phyloP scores from a whole-genome alignment of 2,797 vertebrate species.

The Anolis apletophallus region DNA sequence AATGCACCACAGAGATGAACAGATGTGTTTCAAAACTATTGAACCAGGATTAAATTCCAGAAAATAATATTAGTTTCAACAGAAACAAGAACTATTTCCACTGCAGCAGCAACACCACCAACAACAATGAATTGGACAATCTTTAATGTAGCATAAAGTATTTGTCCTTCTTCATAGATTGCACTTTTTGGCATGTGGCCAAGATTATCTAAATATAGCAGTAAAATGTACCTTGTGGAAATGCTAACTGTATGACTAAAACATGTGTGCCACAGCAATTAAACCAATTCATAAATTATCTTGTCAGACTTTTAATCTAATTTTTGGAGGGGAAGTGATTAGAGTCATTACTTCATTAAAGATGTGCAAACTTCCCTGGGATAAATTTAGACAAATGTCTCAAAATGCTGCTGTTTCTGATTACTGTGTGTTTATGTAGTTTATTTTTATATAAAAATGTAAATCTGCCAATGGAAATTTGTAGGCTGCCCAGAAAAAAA shows the following conservation, averaged over 20 bases:
- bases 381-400: background rate
- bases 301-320: background rate
- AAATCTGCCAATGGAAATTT: background rate
- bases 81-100: background rate
- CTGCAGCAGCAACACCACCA: too few relatives aligned
- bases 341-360: background rate
- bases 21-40: background rate
- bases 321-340: background rate
- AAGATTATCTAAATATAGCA: background rate
- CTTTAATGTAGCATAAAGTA: background rate
- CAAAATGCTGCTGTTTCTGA: background rate
- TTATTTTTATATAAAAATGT: background rate
- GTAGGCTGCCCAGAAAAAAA: background rate
- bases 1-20: too few relatives aligned
- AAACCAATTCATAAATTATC: too few relatives aligned
- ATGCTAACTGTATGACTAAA: background rate
- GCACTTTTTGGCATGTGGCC: background rate
- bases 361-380: background rate
- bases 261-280: background rate
- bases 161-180: background rate
- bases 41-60: background rate
- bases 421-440: background rate
- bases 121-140: background rate
- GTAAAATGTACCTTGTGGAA: background rate
- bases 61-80: background rate